Evolutionary conservation across 2,797 vertebrate species (phyloP), one percentile per base, ranked within the genome.

Genomic region (Sebastes dallii): DNA sequence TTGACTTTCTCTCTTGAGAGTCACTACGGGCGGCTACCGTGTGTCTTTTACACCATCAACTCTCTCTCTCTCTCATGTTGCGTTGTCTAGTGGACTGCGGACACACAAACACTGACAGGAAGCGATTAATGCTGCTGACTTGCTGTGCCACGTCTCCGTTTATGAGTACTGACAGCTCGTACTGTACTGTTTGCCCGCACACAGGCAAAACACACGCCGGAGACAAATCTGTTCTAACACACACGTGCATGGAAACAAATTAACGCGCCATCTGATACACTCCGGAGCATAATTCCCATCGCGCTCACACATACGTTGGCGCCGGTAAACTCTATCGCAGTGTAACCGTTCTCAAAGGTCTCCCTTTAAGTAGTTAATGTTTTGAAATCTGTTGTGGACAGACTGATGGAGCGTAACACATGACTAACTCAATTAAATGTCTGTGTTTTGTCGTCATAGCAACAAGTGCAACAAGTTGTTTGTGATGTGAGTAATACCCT

Each of bases 391-490:
- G 82, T 42, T 82, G 69, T 27, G 72, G 72, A 85, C 84, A 61
- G 75, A 79, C 14, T 75, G 80, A 83, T 8, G 75, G 30, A 46
- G 72, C 20, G 30, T n/a, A 71, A 83, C 84, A 77, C 78, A 58
- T 62, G 82, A 89, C 85, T 75, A 84, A 87, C 83, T 83, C 86
- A 82, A 86, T 90, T 86, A 78, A 80, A 85, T 78, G 66, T 75
- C 61, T 81, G 70, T 20, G 68, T 87, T 78, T 42, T 34, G 92
- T 93, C 11, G 90, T 73, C 92, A 91, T 90, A 29, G 90, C 86
- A 90, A 93, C 92, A 65, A 69, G 83, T 60, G 72, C 88, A 93
- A 91, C 91, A 86, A 87, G 89, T 88, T 81, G 60, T 86, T 81
- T 84, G 80, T 65, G 77, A 73, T 59, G 78, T 82, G 89, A 88